A percentile compares a stretch with the other conserved stretches of the same genome.
Evolutionary conservation across 1,140 invertebrate genomes (phyloP).

Genomic region (Pomacea maculata): DNA sequence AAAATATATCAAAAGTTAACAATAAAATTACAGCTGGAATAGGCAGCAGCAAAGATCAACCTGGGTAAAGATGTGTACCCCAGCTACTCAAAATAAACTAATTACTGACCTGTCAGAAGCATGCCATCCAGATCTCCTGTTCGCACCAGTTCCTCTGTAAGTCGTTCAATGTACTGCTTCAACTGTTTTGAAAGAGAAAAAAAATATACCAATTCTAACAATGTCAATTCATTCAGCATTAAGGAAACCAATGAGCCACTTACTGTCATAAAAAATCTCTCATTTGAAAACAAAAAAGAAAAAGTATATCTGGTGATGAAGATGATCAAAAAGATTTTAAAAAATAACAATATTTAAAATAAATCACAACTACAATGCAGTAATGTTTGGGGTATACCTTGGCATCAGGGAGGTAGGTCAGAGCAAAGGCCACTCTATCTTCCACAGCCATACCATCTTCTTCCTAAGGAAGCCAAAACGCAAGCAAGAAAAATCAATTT

Average conservation of each 20-base stretch:
- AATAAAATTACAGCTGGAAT: neutral
- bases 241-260: no score
- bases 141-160: constrained; percentile 77
- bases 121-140: constrained; percentile 86
- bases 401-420: constrained; percentile 84
- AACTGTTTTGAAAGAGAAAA: constrained; percentile 63
- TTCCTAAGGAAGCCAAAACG: constrained; percentile 32
- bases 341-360: no score
- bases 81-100: neutral
- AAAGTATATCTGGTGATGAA: no score
- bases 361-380: no score
- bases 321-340: no score
- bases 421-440: constrained; percentile 93
- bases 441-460: constrained; percentile 70
- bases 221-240: no score
- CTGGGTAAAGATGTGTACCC: no score
- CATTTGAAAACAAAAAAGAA: no score
- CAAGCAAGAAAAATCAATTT: neutral
- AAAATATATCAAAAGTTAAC: neutral
- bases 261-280: no score
- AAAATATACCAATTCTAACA: no score
- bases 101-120: constrained; percentile 78
- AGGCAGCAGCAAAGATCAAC: neutral
- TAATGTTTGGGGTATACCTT: constrained; percentile 63
- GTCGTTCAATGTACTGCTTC: constrained; percentile 78